Evolutionary conservation across 2,113 vertebrate genomes (phyloP), one percentile per base, ranked within the genome.

Genomic region (Atherinomorus stipes): DNA sequence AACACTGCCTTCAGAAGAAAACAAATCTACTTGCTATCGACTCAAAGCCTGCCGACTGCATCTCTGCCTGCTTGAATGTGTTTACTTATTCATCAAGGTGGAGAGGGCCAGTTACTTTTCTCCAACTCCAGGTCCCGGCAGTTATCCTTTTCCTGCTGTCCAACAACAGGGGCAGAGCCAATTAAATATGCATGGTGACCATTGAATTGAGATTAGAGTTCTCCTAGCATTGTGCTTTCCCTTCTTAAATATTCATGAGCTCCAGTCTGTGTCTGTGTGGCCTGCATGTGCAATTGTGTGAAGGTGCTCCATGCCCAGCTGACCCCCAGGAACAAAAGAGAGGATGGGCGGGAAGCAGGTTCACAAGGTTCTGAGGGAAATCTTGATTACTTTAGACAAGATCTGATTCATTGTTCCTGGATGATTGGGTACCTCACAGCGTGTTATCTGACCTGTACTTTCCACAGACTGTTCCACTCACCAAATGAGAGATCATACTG

Each of bases 71-170:
- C 40, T 76, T 85, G 75, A 76, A 62, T 42, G 71, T 80, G 71
- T 83, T 93, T 74, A 93, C 83, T 93, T 92, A 93, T 91, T 93
- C 87, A 94, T 93, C 66, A 80, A 71, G 68, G 80, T 54, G 71
- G 69, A 76, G 73, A 10, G 61, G 52, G 61, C 60, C 64, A 1
- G 74, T 22, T 34, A 34, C 50, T 74, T 76, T 47, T 63, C 72
- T 88, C 76, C 59, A 86, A 87, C 80, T 76, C 54, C 0, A 54
- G 70, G 78, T 80, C 74, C 71, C 68, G 18, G 76, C 78, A 62
- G 76, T 85, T 87, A 80, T 81, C 79, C 75, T 78, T 68, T 84
- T 44, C 76, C 73, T 65, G 87, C 74, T 84, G 78, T 84, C 59
- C 76, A 58, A 88, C 78, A 84, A 81, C 74, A 82, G 64, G 87